Percentiles rank a stretch among this genome's conserved stretches.
These are phyloP conservation scores for Troilus luridus DNA, from an alignment of 2,888 invertebrate genomes.

Conservation along the genomic window DNA sequence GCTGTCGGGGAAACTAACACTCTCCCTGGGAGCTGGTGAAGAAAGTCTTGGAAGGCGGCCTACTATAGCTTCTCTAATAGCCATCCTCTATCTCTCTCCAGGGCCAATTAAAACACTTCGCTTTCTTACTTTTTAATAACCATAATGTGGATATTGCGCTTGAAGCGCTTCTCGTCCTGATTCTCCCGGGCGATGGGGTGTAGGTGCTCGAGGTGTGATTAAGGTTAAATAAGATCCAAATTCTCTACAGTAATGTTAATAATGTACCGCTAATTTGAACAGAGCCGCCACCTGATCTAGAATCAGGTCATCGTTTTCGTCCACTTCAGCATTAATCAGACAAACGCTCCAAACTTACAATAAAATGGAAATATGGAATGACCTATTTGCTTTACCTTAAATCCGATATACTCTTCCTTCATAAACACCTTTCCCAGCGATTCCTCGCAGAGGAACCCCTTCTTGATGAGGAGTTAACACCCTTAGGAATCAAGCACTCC, in stretches of 20 bases:
- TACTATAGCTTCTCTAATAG: slow-evolving; percentile 37
- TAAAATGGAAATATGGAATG: no score
- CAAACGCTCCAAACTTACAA: no score
- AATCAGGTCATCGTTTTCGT: no score
- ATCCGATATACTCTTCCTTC: no score
- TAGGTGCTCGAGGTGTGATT: not conserved
- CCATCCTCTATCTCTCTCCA: not conserved
- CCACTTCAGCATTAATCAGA: no score
- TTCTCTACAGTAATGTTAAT: not conserved
- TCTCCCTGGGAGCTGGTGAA: slow-evolving; percentile 48
- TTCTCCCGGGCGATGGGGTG: not conserved
- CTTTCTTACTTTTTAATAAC: slow-evolving; percentile 42
- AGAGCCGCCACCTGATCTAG: not conserved
- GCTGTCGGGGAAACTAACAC: slow-evolving; percentile 45
- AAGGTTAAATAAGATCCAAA: not conserved
- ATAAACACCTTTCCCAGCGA: no score
- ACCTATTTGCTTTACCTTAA: no score
- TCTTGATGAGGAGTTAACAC: no score
- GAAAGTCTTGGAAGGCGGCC: slow-evolving; percentile 48
- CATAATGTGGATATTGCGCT: slow-evolving; percentile 2
- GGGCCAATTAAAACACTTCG: slow-evolving; percentile 46
- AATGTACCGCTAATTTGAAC: slow-evolving; percentile 16
- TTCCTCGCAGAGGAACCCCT: no score
- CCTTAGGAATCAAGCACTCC: not conserved
- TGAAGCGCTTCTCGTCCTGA: not conserved